phyloP scores from a whole-genome alignment of 2,888 invertebrate genomes.

The Sympetrum striolatum region DNA sequence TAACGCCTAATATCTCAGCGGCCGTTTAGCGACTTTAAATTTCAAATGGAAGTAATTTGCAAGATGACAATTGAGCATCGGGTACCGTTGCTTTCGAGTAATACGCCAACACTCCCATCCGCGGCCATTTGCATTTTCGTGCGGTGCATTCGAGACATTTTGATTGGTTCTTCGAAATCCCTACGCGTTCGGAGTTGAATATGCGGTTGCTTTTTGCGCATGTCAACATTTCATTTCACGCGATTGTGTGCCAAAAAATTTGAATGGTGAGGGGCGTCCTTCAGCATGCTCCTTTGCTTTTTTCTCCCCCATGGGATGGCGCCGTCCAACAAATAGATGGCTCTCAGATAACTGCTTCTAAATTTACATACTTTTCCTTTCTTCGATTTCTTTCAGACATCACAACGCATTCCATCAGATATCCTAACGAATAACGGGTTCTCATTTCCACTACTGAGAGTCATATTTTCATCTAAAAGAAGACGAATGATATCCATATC shows the following conservation, averaged over 20 bases:
- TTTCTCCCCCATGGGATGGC: background rate
- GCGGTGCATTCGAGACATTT: conserved; percentile 22
- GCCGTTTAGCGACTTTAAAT: conserved; percentile 5
- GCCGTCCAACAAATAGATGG: conserved; percentile 14
- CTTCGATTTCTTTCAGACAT: background rate
- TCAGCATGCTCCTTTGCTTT: background rate
- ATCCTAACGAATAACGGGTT: background rate
- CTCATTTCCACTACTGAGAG: background rate
- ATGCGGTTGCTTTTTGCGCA: conserved; percentile 20
- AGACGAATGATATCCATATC: no score
- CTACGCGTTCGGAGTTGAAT: conserved; percentile 23
- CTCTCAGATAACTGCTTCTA: background rate
- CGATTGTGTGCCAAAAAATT: conserved; percentile 12
- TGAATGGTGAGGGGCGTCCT: background rate
- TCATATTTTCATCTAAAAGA: background rate
- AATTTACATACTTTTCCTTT: background rate
- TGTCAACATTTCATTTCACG: conserved; percentile 39
- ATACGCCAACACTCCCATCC: conserved; percentile 24
- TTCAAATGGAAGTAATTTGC: conserved; percentile 26
- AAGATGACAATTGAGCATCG: conserved; percentile 26
- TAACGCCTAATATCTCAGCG: background rate
- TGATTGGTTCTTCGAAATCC: conserved; percentile 36
- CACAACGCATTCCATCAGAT: background rate
- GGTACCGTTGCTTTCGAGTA: conserved; percentile 18
- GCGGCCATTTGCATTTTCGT: conserved; percentile 18